Base-by-base conservation (phyloP, 2,797 vertebrate species). In the Ptychobarbus kaznakovi region DNA sequence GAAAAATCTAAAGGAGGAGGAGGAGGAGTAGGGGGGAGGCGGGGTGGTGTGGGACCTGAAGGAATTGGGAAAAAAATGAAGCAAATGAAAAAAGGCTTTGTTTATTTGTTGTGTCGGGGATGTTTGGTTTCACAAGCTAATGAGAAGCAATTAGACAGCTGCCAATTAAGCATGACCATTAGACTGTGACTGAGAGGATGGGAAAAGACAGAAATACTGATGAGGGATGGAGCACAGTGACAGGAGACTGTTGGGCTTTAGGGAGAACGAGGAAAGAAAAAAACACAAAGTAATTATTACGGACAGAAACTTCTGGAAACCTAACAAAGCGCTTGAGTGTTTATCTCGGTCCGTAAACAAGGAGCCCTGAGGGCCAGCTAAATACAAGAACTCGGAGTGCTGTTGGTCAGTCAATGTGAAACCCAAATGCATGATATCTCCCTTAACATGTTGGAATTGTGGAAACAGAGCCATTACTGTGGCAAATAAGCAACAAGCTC, bases 81-180 rank as follows among this genome's bases (percentile, higher is more conserved):
- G 44, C 44, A 74, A 76, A 78, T 12, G n/a, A 22, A 35, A 81
- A 32, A 77, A 56, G 68, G 75, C 83, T 88, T 86, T 90, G 84
- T 90, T 88, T 91, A 87, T 92, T 94, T 92, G 90, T 86, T 84
- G 66, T 83, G 89, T 92, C 84, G 92, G 88, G 88, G 91, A 91
- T 88, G 90, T 94, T 94, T 93, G 91, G 92, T 92, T 94, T 91
- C 89, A 91, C 90, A 82, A 90, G 91, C 92, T 95, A 94, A 95
- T 92, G 92, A 94, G 93, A 87, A 88, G 90, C 93, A 95, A 95
- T 94, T 94, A 95, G 91, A 95, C 91, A 92, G 93, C 90, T 93
- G 94, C 93, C 93, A 94, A 95, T 96, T 95, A 95, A 93, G 91
- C 92, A 88, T 94, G 91, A 89, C 90, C 93, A 92, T 90, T 91